These are phyloP conservation scores for Malurus elegans DNA, from an alignment of 2,113 vertebrate species.

Conservation along the genomic window DNA sequence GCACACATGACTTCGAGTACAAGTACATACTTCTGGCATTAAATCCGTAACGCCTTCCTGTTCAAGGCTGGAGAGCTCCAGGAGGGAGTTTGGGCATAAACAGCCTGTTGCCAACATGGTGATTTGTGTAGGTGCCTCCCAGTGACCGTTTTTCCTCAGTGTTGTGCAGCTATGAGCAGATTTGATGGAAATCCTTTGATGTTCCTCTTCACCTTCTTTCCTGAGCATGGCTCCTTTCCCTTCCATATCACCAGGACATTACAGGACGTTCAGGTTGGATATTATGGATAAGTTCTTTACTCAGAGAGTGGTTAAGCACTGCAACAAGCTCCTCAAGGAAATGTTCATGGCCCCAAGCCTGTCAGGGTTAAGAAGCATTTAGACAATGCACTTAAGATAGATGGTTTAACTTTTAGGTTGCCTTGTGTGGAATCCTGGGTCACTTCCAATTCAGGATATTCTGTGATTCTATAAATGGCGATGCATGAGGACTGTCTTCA, in stretches of 20 bases:
- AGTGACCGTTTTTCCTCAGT: not conserved
- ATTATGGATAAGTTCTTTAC: not conserved
- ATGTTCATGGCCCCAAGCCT: not conserved
- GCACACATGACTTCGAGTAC: not conserved
- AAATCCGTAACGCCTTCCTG: not conserved
- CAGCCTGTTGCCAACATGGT: not conserved
- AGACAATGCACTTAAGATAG: not conserved
- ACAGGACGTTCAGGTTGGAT: not conserved
- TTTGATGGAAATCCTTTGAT: not conserved
- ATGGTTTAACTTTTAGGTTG: not conserved
- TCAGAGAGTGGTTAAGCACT: not conserved
- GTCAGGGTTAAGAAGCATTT: not conserved
- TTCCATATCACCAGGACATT: not conserved
- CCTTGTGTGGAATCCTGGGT: not conserved
- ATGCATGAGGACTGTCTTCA: accelerated
- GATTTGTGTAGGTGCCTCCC: not conserved
- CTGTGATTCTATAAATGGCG: not conserved
- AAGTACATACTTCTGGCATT: not conserved
- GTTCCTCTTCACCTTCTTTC: not conserved
- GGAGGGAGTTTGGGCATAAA: not conserved
- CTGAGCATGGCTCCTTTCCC: not conserved
- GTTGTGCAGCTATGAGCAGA: not conserved
- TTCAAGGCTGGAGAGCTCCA: not conserved
- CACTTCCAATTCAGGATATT: not conserved
- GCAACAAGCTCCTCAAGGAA: not conserved